These are phyloP conservation scores for Apistogramma diplotaenia DNA, from an alignment of 2,113 vertebrate species.

Conservation along the genomic window DNA sequence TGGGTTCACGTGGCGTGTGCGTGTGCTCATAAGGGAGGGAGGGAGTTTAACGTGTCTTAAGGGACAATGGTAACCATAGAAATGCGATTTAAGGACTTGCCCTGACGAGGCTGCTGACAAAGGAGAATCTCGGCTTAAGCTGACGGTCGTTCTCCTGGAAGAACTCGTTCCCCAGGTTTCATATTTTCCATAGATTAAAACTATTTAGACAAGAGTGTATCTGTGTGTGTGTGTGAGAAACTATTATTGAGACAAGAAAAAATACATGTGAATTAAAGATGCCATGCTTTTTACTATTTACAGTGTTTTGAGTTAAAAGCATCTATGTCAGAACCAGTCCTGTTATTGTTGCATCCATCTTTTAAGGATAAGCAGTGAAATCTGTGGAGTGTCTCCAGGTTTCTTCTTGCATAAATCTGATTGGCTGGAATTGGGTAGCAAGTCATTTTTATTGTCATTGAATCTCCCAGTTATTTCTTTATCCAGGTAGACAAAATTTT, in stretches of 20 bases:
- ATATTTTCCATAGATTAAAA: constrained; percentile 14
- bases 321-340: no score
- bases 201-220: constrained; percentile 19
- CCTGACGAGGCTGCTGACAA: constrained; percentile 47
- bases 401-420: background rate
- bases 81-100: constrained; percentile 46
- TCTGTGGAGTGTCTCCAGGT: background rate
- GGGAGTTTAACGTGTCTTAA: constrained; percentile 46
- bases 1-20: constrained; percentile 10
- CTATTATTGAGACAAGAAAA: background rate
- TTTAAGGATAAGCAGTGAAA: no score
- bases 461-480: no score
- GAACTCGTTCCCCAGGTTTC: constrained; percentile 72
- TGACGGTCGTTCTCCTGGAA: background rate
- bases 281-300: background rate
- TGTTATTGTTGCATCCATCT: background rate
- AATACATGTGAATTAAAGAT: background rate
- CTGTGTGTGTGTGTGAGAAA: background rate
- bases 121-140: constrained; percentile 20
- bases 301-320: no score
- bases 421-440: background rate
- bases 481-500: background rate
- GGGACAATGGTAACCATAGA: constrained; percentile 67
- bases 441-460: no score
- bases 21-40: background rate